phyloP scores from a whole-genome alignment of 1,140 invertebrate species.

The Conus ventricosus region DNA sequence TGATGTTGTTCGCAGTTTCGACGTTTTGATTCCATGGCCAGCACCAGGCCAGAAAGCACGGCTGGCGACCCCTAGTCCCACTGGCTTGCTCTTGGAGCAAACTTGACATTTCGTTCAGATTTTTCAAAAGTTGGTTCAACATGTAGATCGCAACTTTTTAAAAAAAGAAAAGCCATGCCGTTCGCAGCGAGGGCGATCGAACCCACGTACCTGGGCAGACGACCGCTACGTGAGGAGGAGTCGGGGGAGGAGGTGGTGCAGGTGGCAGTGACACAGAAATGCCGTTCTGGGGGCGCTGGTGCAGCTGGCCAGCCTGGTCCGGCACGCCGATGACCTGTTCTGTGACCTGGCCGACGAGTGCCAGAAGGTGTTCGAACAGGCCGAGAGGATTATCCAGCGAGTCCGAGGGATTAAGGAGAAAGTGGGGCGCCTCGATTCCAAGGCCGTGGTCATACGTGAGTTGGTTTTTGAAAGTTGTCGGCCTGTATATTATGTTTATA shows the following conservation, averaged over 20 bases:
- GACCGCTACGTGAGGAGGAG: constrained; percentile 48
- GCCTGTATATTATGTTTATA: neutral
- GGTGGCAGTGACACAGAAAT: constrained; percentile 83
- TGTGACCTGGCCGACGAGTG: constrained; percentile 83
- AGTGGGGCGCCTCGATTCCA: constrained; percentile 82
- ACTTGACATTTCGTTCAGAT: neutral
- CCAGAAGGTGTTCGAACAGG: constrained; percentile 81
- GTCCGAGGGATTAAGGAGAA: constrained; percentile 80
- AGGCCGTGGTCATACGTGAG: constrained; percentile 90
- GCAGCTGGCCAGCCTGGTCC: constrained; percentile 86
- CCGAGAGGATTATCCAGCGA: constrained; percentile 79
- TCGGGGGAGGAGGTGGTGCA: constrained; percentile 48
- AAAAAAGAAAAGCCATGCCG: constrained; percentile 52
- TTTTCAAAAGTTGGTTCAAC: neutral
- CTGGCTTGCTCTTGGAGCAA: too few relatives aligned
- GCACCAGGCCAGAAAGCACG: neutral
- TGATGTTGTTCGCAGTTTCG: neutral
- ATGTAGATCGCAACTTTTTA: neutral
- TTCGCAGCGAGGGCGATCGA: constrained; percentile 60
- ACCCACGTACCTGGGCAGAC: constrained; percentile 58
- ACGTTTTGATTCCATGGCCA: neutral
- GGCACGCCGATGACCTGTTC: constrained; percentile 86
- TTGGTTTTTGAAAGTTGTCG: constrained; percentile 61
- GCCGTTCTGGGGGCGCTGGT: constrained; percentile 85
- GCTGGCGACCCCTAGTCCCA: too few relatives aligned